Evolutionary conservation across 2,113 vertebrate species (phyloP).

Genomic region (Sceloporus undulatus): DNA sequence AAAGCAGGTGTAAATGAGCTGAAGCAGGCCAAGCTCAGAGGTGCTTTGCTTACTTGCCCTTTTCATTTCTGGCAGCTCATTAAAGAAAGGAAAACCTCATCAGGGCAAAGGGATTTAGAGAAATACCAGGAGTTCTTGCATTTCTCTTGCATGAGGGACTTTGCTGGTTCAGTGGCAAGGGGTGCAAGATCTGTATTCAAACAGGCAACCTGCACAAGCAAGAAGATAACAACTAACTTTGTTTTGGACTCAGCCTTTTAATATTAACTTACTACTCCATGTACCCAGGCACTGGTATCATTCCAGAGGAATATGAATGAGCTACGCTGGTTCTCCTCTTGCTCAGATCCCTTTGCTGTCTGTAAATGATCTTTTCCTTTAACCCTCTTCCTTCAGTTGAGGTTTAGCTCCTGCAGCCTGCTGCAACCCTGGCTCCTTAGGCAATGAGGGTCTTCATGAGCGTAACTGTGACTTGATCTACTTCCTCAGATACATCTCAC

Average conservation of each 20-base stretch:
- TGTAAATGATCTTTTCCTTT: neutral
- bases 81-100: conserved; percentile 48
- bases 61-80: conserved; percentile 19
- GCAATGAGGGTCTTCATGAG: no score
- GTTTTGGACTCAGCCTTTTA: neutral
- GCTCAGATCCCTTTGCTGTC: neutral
- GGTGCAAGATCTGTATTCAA: conserved; percentile 1
- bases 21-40: conserved; percentile 35
- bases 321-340: neutral
- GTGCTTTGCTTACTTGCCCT: conserved; percentile 11
- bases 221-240: neutral
- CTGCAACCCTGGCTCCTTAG: no score
- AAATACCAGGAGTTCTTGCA: neutral
- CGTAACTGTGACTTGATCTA: no score
- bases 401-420: neutral
- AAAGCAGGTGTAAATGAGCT: conserved; percentile 40
- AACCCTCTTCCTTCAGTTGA: neutral
- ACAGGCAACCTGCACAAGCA: neutral
- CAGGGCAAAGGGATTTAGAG: conserved; percentile 28
- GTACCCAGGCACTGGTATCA: neutral
- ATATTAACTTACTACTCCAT: conserved; percentile 2
- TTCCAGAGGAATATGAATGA: conserved; percentile 5
- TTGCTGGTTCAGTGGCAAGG: conserved; percentile 12
- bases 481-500: no score
- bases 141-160: neutral